Evolutionary conservation across 2,113 vertebrate species (phyloP).

Genomic region (Ptilorrhoa leucosticta): DNA sequence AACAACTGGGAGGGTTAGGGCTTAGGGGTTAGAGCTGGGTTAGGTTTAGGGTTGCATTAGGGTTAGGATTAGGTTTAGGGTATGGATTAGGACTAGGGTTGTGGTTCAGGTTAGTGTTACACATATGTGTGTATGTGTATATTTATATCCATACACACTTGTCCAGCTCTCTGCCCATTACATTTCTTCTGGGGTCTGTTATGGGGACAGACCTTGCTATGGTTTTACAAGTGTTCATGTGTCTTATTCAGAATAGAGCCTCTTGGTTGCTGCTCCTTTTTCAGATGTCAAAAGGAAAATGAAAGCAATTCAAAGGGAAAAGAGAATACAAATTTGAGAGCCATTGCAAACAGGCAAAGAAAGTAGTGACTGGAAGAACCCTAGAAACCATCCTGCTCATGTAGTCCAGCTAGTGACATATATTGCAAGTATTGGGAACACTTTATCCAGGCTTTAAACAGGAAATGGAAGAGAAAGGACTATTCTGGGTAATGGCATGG

Average conservation of each 20-base stretch:
- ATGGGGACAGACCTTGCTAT: neutral
- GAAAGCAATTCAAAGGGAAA: neutral
- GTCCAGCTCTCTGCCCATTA: neutral
- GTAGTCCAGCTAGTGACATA: neutral
- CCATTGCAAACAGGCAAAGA: neutral
- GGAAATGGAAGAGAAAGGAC: neutral
- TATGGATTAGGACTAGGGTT: neutral
- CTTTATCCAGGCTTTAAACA: neutral
- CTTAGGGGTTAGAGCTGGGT: neutral
- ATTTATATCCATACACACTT: neutral
- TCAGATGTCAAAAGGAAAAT: neutral
- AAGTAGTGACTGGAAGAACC: neutral
- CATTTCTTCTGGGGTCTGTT: neutral
- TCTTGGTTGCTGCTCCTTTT: neutral
- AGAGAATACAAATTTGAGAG: neutral
- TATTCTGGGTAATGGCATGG: neutral
- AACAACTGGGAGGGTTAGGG: neutral
- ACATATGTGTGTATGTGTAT: neutral
- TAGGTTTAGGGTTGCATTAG: neutral
- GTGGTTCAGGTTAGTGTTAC: neutral
- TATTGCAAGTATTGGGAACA: neutral
- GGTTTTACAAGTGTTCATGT: neutral
- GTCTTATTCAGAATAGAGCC: neutral
- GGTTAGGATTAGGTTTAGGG: neutral
- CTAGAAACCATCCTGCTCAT: neutral